phyloP scores from a whole-genome alignment of 2,113 vertebrate genomes.

The Neogale vison region DNA sequence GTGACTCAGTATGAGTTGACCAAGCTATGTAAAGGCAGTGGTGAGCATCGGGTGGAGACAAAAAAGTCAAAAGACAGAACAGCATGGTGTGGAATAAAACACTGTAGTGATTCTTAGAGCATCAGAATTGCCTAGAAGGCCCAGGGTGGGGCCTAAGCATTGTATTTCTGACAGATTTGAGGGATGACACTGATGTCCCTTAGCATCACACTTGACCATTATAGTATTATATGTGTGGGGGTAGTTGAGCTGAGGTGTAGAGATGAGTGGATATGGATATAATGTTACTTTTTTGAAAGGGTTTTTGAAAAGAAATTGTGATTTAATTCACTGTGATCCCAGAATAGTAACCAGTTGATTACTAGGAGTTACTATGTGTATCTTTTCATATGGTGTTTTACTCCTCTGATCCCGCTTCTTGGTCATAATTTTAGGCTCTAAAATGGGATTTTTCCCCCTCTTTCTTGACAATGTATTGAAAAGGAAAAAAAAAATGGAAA shows the following conservation, averaged over 20 bases:
- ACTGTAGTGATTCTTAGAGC: not conserved
- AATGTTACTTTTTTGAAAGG: not conserved
- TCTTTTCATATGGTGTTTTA: not conserved
- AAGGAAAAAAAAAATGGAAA: not conserved
- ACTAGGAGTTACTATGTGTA: not conserved
- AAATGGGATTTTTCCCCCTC: not conserved
- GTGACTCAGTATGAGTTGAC: not conserved
- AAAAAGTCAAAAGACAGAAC: not conserved
- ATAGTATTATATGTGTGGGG: not conserved
- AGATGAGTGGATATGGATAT: not conserved
- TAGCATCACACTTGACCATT: not conserved
- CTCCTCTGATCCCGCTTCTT: not conserved
- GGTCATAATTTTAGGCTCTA: slow-evolving; percentile 15
- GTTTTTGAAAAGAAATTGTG: not conserved
- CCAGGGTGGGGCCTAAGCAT: not conserved
- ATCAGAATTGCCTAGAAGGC: not conserved
- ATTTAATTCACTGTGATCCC: not conserved
- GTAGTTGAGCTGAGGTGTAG: not conserved
- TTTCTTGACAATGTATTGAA: not conserved
- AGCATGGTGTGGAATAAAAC: not conserved
- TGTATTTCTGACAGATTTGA: not conserved
- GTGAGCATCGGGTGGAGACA: not conserved
- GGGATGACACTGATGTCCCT: not conserved
- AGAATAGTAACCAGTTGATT: not conserved
- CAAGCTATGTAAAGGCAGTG: not conserved